Conservation (phyloP, 2,113 vertebrate species). For the Sinocyclocheilus maitianheensis region DNA sequence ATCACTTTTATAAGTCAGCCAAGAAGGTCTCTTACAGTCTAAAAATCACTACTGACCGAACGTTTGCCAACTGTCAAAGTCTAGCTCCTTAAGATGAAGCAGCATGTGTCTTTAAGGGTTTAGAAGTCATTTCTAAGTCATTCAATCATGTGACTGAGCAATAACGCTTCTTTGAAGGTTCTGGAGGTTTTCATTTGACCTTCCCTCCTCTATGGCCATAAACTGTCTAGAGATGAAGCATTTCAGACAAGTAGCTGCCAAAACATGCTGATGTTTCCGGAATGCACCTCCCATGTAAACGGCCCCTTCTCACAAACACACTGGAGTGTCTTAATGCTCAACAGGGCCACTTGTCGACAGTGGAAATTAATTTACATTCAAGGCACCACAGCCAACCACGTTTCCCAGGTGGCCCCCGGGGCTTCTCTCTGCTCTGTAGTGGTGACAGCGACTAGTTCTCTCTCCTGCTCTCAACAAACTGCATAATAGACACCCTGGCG, state of each 20-base stretch:
- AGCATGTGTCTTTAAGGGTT: background rate
- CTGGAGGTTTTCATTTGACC: conserved; percentile 11
- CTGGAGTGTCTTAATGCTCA: conserved; percentile 19
- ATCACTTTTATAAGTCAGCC: background rate
- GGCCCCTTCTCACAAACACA: background rate
- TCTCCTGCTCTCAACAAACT: conserved; percentile 9
- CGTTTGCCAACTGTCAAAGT: background rate
- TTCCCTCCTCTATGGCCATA: conserved; percentile 32
- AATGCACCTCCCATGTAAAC: conserved; percentile 17
- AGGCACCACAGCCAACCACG: conserved; percentile 1
- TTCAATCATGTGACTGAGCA: conserved; percentile 1
- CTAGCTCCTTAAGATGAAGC: background rate
- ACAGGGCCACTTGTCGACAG: background rate
- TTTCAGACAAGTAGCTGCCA: conserved; percentile 34
- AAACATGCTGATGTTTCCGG: conserved; percentile 32
- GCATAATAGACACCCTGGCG: conserved; percentile 40
- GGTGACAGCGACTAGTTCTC: conserved; percentile 19
- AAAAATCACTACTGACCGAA: background rate
- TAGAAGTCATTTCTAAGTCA: conserved; percentile 2
- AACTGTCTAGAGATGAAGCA: conserved; percentile 35
- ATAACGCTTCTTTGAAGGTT: conserved; percentile 8
- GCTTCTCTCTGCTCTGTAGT: conserved; percentile 32
- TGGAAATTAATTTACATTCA: conserved; percentile 18
- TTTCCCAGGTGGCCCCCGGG: conserved; percentile 48
- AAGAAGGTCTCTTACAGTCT: background rate